Base-by-base conservation (phyloP, 2,888 invertebrate species). In the Phyllotreta cruciferae region DNA sequence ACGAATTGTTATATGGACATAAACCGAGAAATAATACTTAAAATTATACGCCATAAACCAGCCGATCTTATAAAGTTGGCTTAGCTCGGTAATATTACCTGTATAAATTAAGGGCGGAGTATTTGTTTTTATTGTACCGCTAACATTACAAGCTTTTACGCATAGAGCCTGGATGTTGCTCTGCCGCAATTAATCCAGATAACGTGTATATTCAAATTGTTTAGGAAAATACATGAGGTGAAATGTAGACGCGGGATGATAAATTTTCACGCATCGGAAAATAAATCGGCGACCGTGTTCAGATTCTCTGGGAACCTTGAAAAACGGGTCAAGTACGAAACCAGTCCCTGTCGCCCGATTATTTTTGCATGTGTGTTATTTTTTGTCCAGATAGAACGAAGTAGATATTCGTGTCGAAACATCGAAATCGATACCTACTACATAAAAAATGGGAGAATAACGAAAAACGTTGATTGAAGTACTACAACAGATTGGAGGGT, bases 1-100 rank as follows among this genome's bases (percentile, higher is more conserved):
- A 52, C 36, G 37, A 11, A 13, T 52, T 37, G 52, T 52, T 52
- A 37, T 10, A 41, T 13, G 37, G 52, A 10, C 14, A 52, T 52
- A 52, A 52, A 52, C 37, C 37, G 10, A 36, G 9, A 52, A 52
- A 52, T 52, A 37, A 52, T 52, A 49, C 35, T 49, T 49, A 49
- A 49, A 37, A 52, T 14, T 52, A 52, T 38, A 36, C 5, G 36
- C 52, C 11, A 14, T 52, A 37, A 37, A 36, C 37, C 14, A 4
- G 38, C 52, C 11, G 52, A 38, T 36, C 38, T 52, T 37, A 37
- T 37, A 49, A 47, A 24, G 49, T 49, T 49, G 13, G 41, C 24
- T 24, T 24, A 24, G 41, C 10, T 41, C 41, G 3, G 41, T 10
- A 41, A 41, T 7, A 44, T 10, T 13, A 44, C 10, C 44, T 14